These are phyloP conservation scores for Marcusenius ussheri DNA, from an alignment of 2,113 vertebrate species.

Conservation along the genomic window DNA sequence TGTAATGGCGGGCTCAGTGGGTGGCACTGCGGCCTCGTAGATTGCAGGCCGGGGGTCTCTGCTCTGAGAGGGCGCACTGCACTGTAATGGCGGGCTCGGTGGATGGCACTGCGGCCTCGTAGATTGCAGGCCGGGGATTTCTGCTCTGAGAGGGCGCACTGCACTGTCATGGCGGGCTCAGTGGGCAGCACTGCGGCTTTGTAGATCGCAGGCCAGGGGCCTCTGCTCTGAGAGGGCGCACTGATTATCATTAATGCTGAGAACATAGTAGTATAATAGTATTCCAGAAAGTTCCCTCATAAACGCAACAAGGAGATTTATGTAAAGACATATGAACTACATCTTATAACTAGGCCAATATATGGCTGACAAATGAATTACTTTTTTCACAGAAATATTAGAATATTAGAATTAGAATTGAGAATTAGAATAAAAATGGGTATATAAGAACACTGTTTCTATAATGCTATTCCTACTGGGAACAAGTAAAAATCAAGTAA, in stretches of 20 bases:
- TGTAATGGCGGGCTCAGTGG: not conserved
- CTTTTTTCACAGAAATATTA: not conserved
- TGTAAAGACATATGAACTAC: not conserved
- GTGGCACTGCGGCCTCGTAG: not conserved
- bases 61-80: too few species aligned
- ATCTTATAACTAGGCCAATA: not conserved
- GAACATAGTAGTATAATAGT: not conserved
- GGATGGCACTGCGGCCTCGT: too few species aligned
- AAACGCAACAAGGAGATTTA: not conserved
- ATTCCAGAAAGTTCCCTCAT: not conserved
- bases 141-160: too few species aligned
- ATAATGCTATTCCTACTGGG: not conserved
- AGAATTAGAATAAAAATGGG: not conserved
- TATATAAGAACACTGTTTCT: not conserved
- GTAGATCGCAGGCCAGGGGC: too few species aligned
- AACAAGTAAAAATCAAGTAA: not conserved
- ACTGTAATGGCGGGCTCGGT: too few species aligned
- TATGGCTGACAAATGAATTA: not conserved
- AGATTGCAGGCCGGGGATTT: too few species aligned
- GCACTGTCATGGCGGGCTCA: too few species aligned
- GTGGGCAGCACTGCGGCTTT: too few species aligned
- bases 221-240: too few species aligned
- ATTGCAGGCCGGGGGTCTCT: too few species aligned
- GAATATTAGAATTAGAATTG: too few species aligned
- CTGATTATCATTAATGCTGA: not conserved